Conservation (phyloP, 2,797 vertebrate genomes). For the Botia almorhae region DNA sequence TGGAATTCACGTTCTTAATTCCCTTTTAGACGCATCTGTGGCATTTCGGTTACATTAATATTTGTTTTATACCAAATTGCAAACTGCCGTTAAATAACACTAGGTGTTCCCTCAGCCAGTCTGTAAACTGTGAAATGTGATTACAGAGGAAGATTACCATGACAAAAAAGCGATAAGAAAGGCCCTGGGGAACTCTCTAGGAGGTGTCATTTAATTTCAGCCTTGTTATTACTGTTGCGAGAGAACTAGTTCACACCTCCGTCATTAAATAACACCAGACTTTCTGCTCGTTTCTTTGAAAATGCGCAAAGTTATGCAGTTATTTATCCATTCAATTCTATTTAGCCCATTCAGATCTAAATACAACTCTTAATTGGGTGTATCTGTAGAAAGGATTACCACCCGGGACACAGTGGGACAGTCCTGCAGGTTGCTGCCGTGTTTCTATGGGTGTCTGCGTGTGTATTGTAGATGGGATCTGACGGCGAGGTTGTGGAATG, state of each 20-base stretch:
- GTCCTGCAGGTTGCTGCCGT: constrained; percentile 41
- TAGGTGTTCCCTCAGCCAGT: constrained; percentile 37
- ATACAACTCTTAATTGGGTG: neutral
- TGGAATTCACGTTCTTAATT: neutral
- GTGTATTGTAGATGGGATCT: constrained; percentile 57
- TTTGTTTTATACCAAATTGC: constrained; percentile 26
- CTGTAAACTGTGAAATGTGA: constrained; percentile 53
- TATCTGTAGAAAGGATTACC: neutral
- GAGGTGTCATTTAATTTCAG: constrained; percentile 48
- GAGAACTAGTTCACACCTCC: constrained; percentile 38
- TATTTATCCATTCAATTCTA: neutral
- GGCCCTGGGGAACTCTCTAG: constrained; percentile 36
- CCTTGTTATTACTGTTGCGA: constrained; percentile 44
- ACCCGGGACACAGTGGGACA: constrained; percentile 25
- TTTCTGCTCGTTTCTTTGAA: neutral
- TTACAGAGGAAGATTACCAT: constrained; percentile 50
- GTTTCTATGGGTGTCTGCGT: constrained; percentile 43
- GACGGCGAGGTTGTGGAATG: constrained; percentile 69
- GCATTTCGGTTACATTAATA: constrained; percentile 12
- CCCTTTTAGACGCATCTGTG: constrained; percentile 5
- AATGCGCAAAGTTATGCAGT: neutral
- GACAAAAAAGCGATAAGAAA: constrained; percentile 51
- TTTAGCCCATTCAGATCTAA: neutral
- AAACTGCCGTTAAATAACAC: constrained; percentile 13
- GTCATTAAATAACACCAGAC: neutral